phyloP scores from a whole-genome alignment of 2,113 vertebrate species.

The Rhegmatorhina hoffmannsi region DNA sequence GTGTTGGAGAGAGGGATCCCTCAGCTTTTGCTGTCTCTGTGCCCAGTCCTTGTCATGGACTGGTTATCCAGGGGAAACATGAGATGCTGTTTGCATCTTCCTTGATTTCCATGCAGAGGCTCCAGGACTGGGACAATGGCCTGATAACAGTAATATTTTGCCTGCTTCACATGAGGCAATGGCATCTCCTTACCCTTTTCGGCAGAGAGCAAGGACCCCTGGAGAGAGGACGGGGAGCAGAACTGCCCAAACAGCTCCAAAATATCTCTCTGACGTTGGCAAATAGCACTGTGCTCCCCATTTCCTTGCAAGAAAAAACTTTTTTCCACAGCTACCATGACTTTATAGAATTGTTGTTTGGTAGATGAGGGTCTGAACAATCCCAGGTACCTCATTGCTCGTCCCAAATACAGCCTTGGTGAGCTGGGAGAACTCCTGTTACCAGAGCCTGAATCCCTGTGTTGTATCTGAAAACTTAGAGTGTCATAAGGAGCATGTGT shows the following conservation, averaged over 20 bases:
- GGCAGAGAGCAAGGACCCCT: background rate
- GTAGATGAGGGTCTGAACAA: background rate
- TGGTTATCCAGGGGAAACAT: background rate
- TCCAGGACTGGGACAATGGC: slow-evolving; percentile 16
- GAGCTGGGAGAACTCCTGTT: slow-evolving; percentile 17
- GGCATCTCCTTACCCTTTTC: background rate
- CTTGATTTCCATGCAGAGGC: background rate
- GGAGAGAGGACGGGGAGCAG: background rate
- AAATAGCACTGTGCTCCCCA: background rate
- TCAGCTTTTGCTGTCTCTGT: slow-evolving; percentile 25
- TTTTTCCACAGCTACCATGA: background rate
- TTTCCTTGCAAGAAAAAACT: background rate
- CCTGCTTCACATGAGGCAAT: background rate
- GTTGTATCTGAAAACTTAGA: slow-evolving; percentile 43
- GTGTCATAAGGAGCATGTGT: slow-evolving; percentile 40
- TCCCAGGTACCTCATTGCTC: background rate
- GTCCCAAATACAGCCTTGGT: background rate
- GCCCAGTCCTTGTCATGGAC: background rate
- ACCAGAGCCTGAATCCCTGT: slow-evolving; percentile 56
- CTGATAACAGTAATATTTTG: background rate
- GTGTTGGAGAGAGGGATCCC: background rate
- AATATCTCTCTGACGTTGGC: background rate
- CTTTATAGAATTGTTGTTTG: background rate
- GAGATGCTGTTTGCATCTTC: background rate
- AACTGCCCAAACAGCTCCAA: slow-evolving; percentile 11